phyloP scores from a whole-genome alignment of 2,797 vertebrate genomes.

The Tarsius wallacei region DNA sequence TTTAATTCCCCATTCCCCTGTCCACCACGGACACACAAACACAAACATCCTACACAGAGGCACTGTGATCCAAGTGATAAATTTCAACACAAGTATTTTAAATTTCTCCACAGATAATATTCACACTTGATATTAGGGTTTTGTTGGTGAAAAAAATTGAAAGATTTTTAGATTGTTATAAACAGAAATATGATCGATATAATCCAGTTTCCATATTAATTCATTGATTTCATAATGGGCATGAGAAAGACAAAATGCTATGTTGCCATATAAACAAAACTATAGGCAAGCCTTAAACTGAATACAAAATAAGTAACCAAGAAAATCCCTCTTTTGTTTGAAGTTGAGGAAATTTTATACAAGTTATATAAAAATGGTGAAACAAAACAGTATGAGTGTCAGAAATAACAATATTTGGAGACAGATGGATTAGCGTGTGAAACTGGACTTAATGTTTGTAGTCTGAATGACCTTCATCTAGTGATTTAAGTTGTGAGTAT shows the following conservation, averaged over 20 bases:
- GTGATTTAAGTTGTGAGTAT: background rate
- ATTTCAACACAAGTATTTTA: background rate
- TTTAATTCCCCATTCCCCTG: background rate
- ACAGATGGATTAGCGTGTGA: background rate
- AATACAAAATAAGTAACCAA: background rate
- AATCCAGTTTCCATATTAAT: background rate
- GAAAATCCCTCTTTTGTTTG: background rate
- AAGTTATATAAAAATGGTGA: background rate
- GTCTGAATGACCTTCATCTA: background rate
- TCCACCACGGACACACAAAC: background rate
- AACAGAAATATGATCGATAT: background rate
- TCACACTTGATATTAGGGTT: background rate
- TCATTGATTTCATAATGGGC: background rate
- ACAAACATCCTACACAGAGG: background rate
- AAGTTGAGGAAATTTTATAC: background rate
- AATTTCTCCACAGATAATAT: background rate
- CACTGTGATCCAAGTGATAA: background rate
- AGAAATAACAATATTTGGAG: background rate
- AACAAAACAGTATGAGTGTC: background rate
- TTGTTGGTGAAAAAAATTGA: background rate
- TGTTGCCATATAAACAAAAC: background rate
- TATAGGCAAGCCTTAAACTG: background rate
- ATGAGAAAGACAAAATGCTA: background rate
- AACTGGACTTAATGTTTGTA: background rate
- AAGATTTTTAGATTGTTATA: background rate